Evolutionary conservation across 2,888 invertebrate species (phyloP).

Genomic region (Brachyptera risi): DNA sequence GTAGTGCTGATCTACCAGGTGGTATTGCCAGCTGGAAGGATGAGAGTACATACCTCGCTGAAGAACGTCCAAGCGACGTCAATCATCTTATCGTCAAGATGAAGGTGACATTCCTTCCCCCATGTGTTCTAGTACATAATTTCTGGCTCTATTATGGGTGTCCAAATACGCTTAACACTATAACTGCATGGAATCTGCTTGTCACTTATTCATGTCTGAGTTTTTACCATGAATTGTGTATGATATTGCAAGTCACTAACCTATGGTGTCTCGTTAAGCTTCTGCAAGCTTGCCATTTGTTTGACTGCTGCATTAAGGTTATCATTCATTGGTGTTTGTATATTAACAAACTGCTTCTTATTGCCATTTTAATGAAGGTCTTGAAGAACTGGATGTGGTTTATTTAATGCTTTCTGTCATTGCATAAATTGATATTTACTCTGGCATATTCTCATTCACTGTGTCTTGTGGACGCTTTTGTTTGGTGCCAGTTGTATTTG

Average conservation of each 20-base stretch:
- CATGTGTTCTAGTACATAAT: too few relatives aligned
- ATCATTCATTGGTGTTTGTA: background rate
- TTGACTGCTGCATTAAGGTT: background rate
- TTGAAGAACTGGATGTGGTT: too few relatives aligned
- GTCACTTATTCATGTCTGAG: constrained; percentile 11
- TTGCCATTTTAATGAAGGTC: too few relatives aligned
- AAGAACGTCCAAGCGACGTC: constrained; percentile 33
- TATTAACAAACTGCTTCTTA: constrained; percentile 45
- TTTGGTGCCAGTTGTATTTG: background rate
- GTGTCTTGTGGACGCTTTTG: background rate
- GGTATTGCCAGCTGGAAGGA: constrained; percentile 79
- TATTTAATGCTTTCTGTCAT: too few relatives aligned
- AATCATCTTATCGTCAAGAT: constrained; percentile 27
- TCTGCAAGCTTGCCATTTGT: background rate
- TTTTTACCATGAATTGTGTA: too few relatives aligned
- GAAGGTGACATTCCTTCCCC: constrained; percentile 25
- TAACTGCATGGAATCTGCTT: constrained; percentile 11
- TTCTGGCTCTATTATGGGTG: too few relatives aligned
- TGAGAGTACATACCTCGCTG: constrained; percentile 67
- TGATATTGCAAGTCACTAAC: too few relatives aligned
- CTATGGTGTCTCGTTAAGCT: too few relatives aligned
- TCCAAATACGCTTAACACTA: too few relatives aligned
- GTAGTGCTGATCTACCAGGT: constrained; percentile 70
- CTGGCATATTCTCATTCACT: too few relatives aligned
- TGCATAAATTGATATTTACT: too few relatives aligned